phyloP scores from a whole-genome alignment of 2,888 invertebrate genomes.

The Thymelicus lineola region DNA sequence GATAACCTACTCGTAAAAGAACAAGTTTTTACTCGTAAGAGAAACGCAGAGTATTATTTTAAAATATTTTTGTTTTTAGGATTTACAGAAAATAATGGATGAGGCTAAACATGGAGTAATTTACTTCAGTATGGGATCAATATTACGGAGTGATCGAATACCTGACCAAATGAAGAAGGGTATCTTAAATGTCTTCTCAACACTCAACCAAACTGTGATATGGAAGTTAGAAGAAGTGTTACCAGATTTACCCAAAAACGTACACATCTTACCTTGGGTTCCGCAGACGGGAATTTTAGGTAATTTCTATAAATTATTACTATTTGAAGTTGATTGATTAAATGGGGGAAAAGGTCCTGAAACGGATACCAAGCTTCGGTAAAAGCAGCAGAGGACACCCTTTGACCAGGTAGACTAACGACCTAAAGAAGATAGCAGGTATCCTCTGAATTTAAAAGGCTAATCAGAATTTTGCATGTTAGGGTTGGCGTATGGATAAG shows the following conservation, averaged over 20 bases:
- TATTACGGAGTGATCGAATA: conserved; percentile 62
- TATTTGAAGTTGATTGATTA: no score
- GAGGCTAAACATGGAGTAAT: conserved; percentile 72
- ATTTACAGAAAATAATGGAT: conserved; percentile 70
- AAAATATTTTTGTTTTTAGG: conserved; percentile 47
- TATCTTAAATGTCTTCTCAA: conserved; percentile 66
- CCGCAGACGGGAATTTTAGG: conserved; percentile 64
- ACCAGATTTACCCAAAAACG: conserved; percentile 53
- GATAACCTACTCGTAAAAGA: no score
- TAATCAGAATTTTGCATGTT: no score
- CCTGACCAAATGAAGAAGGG: conserved; percentile 57
- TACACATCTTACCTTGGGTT: conserved; percentile 60
- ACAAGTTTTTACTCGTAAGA: no score
- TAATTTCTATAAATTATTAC: conserved; percentile 37
- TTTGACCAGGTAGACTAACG: no score
- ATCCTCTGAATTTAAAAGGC: no score
- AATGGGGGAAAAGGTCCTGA: no score
- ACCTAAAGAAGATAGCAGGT: no score
- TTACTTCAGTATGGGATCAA: conserved; percentile 81
- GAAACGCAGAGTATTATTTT: not conserved
- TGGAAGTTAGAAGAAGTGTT: conserved; percentile 63
- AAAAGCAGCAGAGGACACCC: no score
- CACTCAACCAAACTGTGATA: conserved; percentile 74
- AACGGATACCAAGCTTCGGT: no score
- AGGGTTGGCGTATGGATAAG: no score